Conservation (phyloP, 2,888 invertebrate genomes). For the Epirrhoe alternata region DNA sequence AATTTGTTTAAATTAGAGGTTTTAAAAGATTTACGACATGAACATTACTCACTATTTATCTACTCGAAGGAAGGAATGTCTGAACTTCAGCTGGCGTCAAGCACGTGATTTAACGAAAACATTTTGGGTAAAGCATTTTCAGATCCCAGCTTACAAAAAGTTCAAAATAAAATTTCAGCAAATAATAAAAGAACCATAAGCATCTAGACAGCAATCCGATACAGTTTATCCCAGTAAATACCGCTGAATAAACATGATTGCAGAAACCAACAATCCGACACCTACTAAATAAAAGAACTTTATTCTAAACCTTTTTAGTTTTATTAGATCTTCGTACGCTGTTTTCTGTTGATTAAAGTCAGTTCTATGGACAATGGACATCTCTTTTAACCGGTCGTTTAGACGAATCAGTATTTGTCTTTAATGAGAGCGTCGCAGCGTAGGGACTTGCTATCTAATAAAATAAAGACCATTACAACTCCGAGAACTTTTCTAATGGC, state of each 20-base stretch:
- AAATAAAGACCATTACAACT: constrained; percentile 42
- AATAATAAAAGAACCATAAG: constrained; percentile 34
- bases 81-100: constrained; percentile 24
- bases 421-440: constrained; percentile 41
- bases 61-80: constrained; percentile 29
- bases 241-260: constrained; percentile 62
- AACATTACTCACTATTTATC: constrained; percentile 39
- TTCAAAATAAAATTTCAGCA: constrained; percentile 27
- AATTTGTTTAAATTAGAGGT: constrained; percentile 34
- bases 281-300: constrained; percentile 50
- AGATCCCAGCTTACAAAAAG: constrained; percentile 25
- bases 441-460: constrained; percentile 33
- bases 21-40: constrained; percentile 36
- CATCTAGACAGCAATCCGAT: constrained; percentile 51
- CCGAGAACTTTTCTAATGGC: constrained; percentile 45
- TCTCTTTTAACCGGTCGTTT: constrained; percentile 40
- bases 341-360: constrained; percentile 47
- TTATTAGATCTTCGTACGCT: constrained; percentile 26
- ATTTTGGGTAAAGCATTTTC: constrained; percentile 24
- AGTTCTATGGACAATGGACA: constrained; percentile 31
- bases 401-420: constrained; percentile 39
- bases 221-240: constrained; percentile 55
- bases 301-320: constrained; percentile 32
- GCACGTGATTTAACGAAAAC: constrained; percentile 7
- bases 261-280: constrained; percentile 49